phyloP scores from a whole-genome alignment of 2,113 vertebrate genomes.

The Todiramphus saurophagus region DNA sequence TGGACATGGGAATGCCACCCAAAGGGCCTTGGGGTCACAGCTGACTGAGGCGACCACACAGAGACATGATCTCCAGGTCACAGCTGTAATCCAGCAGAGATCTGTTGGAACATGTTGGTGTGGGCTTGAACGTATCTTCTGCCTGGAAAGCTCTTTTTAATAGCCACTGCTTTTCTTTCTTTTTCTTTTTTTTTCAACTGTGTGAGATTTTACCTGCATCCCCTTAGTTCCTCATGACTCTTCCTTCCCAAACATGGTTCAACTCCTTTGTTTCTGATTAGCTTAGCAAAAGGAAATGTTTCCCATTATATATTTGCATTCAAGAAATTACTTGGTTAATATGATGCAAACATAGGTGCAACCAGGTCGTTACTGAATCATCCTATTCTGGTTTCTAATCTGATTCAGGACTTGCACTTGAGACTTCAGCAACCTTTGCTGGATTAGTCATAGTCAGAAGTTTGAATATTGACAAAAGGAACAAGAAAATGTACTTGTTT shows the following conservation, averaged over 20 bases:
- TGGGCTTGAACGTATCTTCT: neutral
- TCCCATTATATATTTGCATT: neutral
- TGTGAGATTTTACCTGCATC: neutral
- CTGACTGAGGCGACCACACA: neutral
- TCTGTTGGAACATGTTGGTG: neutral
- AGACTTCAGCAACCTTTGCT: neutral
- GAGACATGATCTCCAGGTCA: neutral
- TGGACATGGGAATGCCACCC: neutral
- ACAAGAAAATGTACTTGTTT: neutral
- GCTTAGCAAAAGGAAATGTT: conserved; percentile 9
- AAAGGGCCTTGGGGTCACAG: neutral
- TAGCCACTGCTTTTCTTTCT: neutral
- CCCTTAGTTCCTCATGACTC: neutral
- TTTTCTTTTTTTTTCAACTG: neutral
- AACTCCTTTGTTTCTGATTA: neutral
- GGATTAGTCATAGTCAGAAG: neutral
- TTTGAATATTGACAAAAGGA: neutral
- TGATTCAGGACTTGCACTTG: neutral
- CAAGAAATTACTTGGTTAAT: neutral
- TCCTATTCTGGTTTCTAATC: neutral
- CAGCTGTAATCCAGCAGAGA: neutral
- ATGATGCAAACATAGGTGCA: conserved; percentile 15
- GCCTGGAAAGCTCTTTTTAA: neutral
- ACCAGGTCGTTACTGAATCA: neutral
- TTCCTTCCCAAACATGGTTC: neutral